These are phyloP conservation scores for Creontiades dilutus DNA, from an alignment of 2,888 invertebrate species.

Conservation along the genomic window DNA sequence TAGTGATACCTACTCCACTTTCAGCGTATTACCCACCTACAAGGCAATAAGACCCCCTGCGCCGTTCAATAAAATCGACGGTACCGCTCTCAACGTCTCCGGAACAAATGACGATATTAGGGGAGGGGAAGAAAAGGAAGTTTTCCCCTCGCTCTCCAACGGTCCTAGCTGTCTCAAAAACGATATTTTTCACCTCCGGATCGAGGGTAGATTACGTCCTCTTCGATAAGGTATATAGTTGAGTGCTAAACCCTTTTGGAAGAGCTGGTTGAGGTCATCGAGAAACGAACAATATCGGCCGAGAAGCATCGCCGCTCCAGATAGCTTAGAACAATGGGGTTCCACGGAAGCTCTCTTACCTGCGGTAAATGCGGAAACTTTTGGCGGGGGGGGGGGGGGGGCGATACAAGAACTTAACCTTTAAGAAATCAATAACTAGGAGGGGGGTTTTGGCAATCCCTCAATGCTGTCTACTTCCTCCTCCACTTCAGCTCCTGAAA, in stretches of 20 bases:
- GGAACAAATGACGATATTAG: slow-evolving; percentile 25
- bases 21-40: too few species aligned
- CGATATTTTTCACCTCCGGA: slow-evolving; percentile 16
- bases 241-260: slow-evolving; percentile 21
- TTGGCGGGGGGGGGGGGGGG: not conserved
- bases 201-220: not conserved
- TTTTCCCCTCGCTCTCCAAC: not conserved
- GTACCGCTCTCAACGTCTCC: not conserved
- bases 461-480: not conserved
- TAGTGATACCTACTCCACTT: too few species aligned
- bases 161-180: slow-evolving; percentile 14
- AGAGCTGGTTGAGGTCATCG: not conserved
- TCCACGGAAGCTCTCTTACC: slow-evolving; percentile 18
- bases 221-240: slow-evolving; percentile 9
- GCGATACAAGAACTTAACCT: slow-evolving; percentile 39
- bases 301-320: slow-evolving; percentile 9
- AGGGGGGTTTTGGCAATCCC: slow-evolving; percentile 21
- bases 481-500: slow-evolving; percentile 14
- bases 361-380: slow-evolving; percentile 40
- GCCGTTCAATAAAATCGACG: slow-evolving; percentile 17
- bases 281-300: slow-evolving; percentile 29
- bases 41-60: too few species aligned
- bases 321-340: slow-evolving; percentile 5
- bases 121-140: not conserved
- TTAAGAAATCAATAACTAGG: slow-evolving; percentile 29